phyloP scores from a whole-genome alignment of 2,113 vertebrate species.

The Colossoma macropomum region DNA sequence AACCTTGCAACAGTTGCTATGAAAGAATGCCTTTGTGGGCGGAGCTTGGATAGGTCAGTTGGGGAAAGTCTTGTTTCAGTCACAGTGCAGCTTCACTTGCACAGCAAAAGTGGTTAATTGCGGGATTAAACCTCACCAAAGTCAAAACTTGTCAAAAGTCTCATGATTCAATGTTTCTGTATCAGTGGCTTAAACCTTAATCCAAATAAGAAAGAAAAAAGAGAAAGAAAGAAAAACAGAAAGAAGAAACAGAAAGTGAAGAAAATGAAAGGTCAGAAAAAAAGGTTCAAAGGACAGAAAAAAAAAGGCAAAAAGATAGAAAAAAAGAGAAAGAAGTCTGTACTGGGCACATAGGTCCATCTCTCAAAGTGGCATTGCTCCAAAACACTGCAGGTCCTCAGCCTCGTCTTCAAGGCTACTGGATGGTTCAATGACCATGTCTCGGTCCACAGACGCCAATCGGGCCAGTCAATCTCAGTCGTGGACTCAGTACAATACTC shows the following conservation, averaged over 20 bases:
- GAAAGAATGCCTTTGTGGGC: not conserved
- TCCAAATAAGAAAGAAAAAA: not conserved
- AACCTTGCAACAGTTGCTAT: not conserved
- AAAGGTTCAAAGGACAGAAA: not conserved
- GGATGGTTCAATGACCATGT: not conserved
- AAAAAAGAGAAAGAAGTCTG: not conserved
- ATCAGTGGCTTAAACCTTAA: not conserved
- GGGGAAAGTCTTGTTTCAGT: conserved; percentile 44
- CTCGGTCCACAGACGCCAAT: not conserved
- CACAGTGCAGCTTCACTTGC: conserved; percentile 28
- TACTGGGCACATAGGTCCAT: conserved; percentile 17
- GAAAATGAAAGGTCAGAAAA: not conserved
- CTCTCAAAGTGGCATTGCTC: conserved; percentile 39
- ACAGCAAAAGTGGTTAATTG: conserved; percentile 67
- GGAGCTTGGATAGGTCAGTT: not conserved
- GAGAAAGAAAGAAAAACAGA: too few relatives aligned
- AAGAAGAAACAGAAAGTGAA: not conserved
- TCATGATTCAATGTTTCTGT: not conserved
- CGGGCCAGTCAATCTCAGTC: conserved; percentile 1
- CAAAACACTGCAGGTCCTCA: conserved; percentile 4
- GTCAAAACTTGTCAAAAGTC: not conserved
- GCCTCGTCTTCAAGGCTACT: not conserved
- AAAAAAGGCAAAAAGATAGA: not conserved
- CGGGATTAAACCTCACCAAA: conserved; percentile 29
- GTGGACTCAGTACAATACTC: not conserved